phyloP scores from a whole-genome alignment of 2,888 invertebrate genomes.

The Alitta virens region DNA sequence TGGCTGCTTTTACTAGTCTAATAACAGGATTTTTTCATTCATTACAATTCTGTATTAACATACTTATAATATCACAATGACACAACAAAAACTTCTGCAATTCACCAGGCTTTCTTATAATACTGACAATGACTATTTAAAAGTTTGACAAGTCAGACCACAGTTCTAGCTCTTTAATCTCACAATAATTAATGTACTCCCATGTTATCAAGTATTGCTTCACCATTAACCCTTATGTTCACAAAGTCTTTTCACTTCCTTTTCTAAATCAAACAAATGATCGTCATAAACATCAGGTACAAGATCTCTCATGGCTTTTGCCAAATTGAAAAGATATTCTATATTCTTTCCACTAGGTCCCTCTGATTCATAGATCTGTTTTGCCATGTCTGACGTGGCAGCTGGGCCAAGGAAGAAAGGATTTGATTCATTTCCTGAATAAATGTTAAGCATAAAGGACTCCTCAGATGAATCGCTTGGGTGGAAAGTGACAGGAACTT shows the following conservation, averaged over 20 bases:
- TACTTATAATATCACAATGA: no score
- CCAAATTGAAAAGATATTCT: slow-evolving; percentile 86
- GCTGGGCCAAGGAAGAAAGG: slow-evolving; percentile 77
- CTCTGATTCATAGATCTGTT: slow-evolving; percentile 67
- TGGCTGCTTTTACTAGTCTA: no score
- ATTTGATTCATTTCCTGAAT: slow-evolving; percentile 80
- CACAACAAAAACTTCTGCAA: no score
- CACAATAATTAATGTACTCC: no score
- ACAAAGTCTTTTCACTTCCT: slow-evolving; percentile 58
- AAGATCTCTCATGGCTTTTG: slow-evolving; percentile 72
- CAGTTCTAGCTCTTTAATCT: no score
- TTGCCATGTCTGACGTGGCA: slow-evolving; percentile 74
- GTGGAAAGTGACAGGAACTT: slow-evolving; percentile 71
- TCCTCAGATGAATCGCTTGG: slow-evolving; percentile 58
- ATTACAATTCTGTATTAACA: no score
- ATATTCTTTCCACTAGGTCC: slow-evolving; percentile 89
- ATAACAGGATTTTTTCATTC: no score
- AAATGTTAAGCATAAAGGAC: slow-evolving; percentile 73
- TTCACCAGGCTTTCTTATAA: no score
- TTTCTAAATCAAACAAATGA: slow-evolving; percentile 75
- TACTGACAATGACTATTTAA: no score
- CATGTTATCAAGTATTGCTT: no score
- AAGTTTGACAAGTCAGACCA: no score
- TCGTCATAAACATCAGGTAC: slow-evolving; percentile 70
- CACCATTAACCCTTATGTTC: slow-evolving; percentile 1